A percentile compares a stretch with the other conserved stretches of the same genome.
Conservation (phyloP, 2,797 vertebrate species). For the Erethizon dorsatum region DNA sequence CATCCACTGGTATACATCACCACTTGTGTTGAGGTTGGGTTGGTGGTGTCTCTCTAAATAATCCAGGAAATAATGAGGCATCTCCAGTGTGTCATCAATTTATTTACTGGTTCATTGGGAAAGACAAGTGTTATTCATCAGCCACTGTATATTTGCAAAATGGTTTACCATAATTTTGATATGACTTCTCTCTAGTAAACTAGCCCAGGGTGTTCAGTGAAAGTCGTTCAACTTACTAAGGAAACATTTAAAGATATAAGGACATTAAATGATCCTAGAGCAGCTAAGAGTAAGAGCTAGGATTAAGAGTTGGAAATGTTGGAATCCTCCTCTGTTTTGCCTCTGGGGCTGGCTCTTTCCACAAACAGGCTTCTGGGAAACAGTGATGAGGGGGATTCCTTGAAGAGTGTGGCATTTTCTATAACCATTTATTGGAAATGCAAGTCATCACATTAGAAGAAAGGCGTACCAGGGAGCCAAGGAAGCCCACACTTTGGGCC, state of each 20-base stretch:
- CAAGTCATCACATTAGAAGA: conserved; percentile 80
- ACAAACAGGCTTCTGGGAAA: conserved; percentile 72
- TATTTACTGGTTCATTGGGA: conserved; percentile 56
- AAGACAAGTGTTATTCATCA: conserved; percentile 35
- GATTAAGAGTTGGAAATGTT: conserved; percentile 61
- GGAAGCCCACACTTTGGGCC: conserved; percentile 17
- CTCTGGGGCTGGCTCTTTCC: conserved; percentile 47
- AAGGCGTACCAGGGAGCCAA: conserved; percentile 35
- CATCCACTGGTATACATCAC: too few relatives aligned
- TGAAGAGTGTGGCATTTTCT: conserved; percentile 66
- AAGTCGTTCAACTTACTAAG: conserved; percentile 44
- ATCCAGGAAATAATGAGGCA: conserved; percentile 53
- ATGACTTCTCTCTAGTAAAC: conserved; percentile 57
- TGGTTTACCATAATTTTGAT: conserved; percentile 65
- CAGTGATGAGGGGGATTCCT: conserved; percentile 69
- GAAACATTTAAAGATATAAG: conserved; percentile 67
- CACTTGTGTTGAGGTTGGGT: not conserved
- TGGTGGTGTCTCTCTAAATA: not conserved
- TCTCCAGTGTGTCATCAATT: not conserved
- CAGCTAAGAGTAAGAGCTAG: not conserved
- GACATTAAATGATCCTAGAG: not conserved
- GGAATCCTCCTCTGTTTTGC: conserved; percentile 61
- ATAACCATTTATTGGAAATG: conserved; percentile 70
- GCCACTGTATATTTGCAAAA: conserved; percentile 32
- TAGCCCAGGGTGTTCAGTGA: not conserved